Conservation (phyloP, 2,888 invertebrate genomes). For the Drosophila mercatorum region DNA sequence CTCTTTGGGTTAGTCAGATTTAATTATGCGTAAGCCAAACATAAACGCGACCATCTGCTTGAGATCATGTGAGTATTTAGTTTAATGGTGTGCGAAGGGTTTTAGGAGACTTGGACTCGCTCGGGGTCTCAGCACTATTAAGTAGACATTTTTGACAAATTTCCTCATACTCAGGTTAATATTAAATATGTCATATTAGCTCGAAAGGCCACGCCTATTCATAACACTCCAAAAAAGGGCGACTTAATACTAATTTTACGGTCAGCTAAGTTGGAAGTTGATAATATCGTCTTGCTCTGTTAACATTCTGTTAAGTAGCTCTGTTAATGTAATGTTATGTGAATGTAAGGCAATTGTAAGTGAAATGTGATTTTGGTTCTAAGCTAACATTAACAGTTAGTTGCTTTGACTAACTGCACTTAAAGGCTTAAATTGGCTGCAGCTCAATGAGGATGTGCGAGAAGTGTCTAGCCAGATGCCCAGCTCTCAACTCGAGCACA, state of each 20-base stretch:
- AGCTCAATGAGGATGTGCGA: conserved; percentile 10
- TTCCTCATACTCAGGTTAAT: conserved; percentile 6
- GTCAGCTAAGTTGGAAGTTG: too few relatives aligned
- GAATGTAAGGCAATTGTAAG: not conserved
- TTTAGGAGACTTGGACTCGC: not conserved
- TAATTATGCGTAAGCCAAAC: conserved; percentile 48
- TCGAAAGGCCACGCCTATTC: not conserved
- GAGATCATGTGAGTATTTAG: conserved; percentile 49
- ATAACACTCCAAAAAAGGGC: not conserved
- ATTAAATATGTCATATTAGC: conserved; percentile 2
- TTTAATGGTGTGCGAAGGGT: conserved; percentile 46
- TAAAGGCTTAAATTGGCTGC: conserved; percentile 7
- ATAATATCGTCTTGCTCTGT: too few relatives aligned
- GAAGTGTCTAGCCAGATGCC: conserved; percentile 24
- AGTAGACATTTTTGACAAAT: conserved; percentile 10
- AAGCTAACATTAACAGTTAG: not conserved
- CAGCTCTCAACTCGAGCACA: conserved; percentile 10
- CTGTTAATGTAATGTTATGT: not conserved
- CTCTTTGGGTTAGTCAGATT: conserved; percentile 35
- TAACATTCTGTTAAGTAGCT: not conserved
- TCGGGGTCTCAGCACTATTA: not conserved
- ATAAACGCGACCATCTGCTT: conserved; percentile 40
- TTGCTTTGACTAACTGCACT: not conserved
- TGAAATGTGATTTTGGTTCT: not conserved
- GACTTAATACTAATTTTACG: not conserved